phyloP scores from a whole-genome alignment of 2,113 vertebrate genomes.

The Chitala chitala region DNA sequence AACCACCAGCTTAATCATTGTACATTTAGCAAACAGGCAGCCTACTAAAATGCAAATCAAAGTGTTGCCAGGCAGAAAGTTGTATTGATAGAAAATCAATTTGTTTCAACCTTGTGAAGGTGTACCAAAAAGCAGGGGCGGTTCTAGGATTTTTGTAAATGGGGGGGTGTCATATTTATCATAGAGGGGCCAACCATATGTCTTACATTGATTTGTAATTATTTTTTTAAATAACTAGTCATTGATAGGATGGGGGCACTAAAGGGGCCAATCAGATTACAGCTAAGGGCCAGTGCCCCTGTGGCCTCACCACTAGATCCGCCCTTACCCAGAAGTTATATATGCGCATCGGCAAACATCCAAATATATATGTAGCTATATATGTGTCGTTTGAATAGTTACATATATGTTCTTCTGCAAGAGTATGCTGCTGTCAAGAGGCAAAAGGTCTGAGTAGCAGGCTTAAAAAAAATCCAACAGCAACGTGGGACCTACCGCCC shows the following conservation, averaged over 20 bases:
- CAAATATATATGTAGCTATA: slow-evolving; percentile 59
- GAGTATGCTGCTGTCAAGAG: slow-evolving; percentile 76
- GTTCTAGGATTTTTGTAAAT: no score
- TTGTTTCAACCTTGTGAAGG: slow-evolving; percentile 86
- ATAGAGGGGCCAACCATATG: no score
- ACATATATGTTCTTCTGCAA: slow-evolving; percentile 70
- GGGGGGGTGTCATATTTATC: no score
- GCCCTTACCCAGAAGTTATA: no score
- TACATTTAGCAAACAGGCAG: slow-evolving; percentile 32
- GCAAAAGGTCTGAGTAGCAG: slow-evolving; percentile 77
- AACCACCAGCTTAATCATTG: slow-evolving; percentile 54
- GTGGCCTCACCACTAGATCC: no score
- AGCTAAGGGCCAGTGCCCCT: no score
- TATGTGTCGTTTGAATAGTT: slow-evolving; percentile 71
- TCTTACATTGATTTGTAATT: no score
- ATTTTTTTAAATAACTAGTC: no score
- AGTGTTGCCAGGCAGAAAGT: slow-evolving; percentile 38
- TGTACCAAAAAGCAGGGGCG: no score
- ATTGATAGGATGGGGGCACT: no score
- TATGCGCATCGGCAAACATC: slow-evolving; percentile 61
- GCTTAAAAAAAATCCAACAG: slow-evolving; percentile 82
- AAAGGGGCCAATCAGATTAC: no score
- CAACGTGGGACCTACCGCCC: slow-evolving; percentile 98
- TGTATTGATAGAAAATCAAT: slow-evolving; percentile 63
- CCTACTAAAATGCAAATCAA: slow-evolving; percentile 44